Percentiles rank a stretch among this genome's conserved stretches.
Conservation (phyloP, 2,888 invertebrate species). For the Pyralis farinalis region DNA sequence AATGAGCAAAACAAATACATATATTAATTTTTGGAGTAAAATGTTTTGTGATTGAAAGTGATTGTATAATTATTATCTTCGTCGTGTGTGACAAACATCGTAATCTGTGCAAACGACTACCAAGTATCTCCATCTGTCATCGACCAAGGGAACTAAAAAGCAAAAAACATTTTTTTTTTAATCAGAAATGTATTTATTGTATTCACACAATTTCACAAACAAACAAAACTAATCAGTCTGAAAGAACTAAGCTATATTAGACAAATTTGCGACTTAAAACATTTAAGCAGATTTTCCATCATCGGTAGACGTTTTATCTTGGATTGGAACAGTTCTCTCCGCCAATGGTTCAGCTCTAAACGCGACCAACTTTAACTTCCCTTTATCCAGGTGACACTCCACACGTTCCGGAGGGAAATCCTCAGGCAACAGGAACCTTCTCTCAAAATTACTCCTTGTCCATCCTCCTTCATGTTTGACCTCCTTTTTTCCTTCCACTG, state of each 20-base stretch:
- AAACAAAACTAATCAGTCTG: conserved; percentile 21
- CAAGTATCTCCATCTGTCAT: too few relatives aligned
- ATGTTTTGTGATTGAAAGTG: too few relatives aligned
- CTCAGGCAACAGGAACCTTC: conserved; percentile 88
- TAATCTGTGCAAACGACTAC: too few relatives aligned
- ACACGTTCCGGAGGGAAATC: conserved; percentile 88
- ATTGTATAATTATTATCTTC: too few relatives aligned
- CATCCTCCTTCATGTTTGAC: conserved; percentile 88
- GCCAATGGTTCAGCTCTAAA: conserved; percentile 70
- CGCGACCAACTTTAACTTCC: conserved; percentile 85
- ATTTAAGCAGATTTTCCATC: conserved; percentile 12
- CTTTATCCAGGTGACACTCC: conserved; percentile 88
- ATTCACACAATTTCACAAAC: too few relatives aligned
- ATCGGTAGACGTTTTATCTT: conserved; percentile 37
- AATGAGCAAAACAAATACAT: too few relatives aligned
- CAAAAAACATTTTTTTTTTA: too few relatives aligned
- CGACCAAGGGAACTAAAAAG: too few relatives aligned
- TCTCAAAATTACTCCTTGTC: conserved; percentile 87
- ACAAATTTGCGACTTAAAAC: neutral
- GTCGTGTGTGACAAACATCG: too few relatives aligned
- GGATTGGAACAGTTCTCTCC: conserved; percentile 56
- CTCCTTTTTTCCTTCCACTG: conserved; percentile 90
- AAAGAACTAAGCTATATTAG: neutral
- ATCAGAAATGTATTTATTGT: too few relatives aligned
- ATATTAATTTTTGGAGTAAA: too few relatives aligned